phyloP scores from a whole-genome alignment of 2,113 vertebrate species.

The Pomatorhinus ruficollis region DNA sequence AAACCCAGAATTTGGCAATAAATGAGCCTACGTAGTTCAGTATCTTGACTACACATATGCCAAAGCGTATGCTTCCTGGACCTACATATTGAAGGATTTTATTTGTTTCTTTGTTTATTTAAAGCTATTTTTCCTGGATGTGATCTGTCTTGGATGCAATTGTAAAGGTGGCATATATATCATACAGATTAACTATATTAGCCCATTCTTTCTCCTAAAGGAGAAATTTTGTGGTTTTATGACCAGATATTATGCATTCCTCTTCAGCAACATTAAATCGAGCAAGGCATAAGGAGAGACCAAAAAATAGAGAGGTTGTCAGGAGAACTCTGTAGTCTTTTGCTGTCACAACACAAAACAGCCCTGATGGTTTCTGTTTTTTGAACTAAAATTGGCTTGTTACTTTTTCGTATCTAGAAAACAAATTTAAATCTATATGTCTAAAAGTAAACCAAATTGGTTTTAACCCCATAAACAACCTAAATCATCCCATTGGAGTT shows the following conservation, averaged over 20 bases:
- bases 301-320: not conserved
- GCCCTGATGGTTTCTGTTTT: not conserved
- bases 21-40: not conserved
- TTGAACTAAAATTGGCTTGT: not conserved
- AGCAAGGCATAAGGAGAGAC: not conserved
- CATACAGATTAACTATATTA: not conserved
- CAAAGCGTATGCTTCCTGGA: not conserved
- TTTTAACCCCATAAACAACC: not conserved
- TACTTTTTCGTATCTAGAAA: not conserved
- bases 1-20: not conserved
- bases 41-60: not conserved
- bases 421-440: not conserved
- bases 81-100: not conserved
- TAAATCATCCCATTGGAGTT: not conserved
- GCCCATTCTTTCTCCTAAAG: not conserved
- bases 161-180: not conserved
- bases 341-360: not conserved
- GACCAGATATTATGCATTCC: not conserved
- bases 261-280: not conserved
- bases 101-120: not conserved
- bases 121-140: not conserved
- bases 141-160: not conserved
- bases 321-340: not conserved
- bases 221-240: not conserved
- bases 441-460: not conserved